Percentiles rank a stretch among this genome's conserved stretches.
Conservation (phyloP, 2,797 vertebrate genomes). For the Coregonus sp. region DNA sequence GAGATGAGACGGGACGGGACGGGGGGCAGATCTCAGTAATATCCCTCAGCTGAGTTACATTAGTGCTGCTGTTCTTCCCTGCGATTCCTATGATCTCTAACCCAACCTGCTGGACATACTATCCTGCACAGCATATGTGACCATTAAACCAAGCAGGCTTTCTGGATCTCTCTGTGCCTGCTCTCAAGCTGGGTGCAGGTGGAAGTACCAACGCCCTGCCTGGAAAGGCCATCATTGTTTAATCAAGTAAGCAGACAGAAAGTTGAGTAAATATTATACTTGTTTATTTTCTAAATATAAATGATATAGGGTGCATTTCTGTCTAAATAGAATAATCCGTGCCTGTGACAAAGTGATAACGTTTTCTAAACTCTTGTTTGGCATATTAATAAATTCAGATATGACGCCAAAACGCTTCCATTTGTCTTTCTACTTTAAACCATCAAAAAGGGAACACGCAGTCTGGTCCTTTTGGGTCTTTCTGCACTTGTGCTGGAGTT, state of each 20-base stretch:
- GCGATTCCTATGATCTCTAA: neutral
- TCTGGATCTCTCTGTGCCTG: neutral
- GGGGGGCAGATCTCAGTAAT: neutral
- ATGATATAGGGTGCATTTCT: neutral
- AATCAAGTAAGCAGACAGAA: neutral
- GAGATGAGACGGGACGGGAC: neutral
- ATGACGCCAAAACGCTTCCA: neutral
- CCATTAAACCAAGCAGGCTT: neutral
- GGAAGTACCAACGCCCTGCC: neutral
- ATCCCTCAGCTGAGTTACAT: neutral
- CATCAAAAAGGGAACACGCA: neutral
- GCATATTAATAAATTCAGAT: neutral
- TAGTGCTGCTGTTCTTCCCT: neutral
- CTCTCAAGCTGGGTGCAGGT: neutral
- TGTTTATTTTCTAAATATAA: neutral
- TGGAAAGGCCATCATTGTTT: neutral
- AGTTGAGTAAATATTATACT: neutral
- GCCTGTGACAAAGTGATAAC: neutral
- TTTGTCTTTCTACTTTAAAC: neutral
- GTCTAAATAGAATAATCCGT: neutral
- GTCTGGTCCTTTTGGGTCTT: conserved; percentile 3
- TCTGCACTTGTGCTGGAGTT: neutral
- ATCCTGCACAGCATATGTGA: neutral
- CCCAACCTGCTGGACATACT: neutral
- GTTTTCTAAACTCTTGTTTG: neutral